Conservation (phyloP, 2,888 invertebrate species). For the Lacanobia wlatinum region DNA sequence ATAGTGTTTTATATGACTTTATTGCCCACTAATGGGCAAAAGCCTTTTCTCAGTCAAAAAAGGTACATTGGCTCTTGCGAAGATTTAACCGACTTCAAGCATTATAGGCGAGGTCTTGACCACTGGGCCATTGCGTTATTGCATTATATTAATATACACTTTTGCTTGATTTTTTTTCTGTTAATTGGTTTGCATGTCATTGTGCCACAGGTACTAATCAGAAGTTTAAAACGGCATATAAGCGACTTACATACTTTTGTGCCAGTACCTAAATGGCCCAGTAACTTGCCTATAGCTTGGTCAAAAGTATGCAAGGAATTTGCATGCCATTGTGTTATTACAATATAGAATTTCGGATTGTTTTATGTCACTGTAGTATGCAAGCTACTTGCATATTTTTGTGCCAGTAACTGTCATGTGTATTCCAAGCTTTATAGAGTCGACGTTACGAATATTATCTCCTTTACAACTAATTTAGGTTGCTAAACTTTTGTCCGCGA, state of each 20-base stretch:
- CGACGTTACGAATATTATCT: slow-evolving; percentile 69
- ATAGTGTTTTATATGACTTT: too few relatives aligned
- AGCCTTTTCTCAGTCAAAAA: too few relatives aligned
- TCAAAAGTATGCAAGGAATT: too few relatives aligned
- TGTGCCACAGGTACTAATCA: neutral
- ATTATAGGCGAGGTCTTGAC: neutral
- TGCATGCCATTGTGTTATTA: too few relatives aligned
- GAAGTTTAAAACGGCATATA: neutral
- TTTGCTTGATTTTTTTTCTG: too few relatives aligned
- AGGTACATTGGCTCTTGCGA: neutral
- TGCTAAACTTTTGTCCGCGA: slow-evolving; percentile 69
- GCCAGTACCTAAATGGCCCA: too few relatives aligned
- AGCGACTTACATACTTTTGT: neutral
- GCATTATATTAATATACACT: too few relatives aligned
- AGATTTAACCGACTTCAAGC: neutral
- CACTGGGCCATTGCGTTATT: neutral
- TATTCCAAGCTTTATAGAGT: neutral
- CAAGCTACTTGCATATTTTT: neutral
- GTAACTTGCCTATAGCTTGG: too few relatives aligned
- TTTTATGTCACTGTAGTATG: neutral
- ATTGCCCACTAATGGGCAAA: too few relatives aligned
- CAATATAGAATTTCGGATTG: too few relatives aligned
- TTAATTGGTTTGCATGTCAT: too few relatives aligned
- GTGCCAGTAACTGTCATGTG: neutral
- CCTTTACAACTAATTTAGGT: slow-evolving; percentile 71